phyloP scores from a whole-genome alignment of 2,888 invertebrate species.

The Nezara viridula region DNA sequence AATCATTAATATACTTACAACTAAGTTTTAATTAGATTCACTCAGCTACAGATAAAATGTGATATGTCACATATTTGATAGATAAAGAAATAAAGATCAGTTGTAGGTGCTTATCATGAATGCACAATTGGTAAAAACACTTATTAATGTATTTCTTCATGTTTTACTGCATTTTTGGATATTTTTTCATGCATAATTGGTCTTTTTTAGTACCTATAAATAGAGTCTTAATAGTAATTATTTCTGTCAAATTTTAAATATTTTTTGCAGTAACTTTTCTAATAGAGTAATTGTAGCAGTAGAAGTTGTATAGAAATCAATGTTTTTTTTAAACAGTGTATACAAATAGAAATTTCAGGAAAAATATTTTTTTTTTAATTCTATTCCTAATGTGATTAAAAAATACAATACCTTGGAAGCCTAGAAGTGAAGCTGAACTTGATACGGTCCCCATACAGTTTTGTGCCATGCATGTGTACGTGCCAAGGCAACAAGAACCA shows the following conservation, averaged over 20 bases:
- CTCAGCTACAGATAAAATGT: background rate
- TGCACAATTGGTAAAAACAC: too few species aligned
- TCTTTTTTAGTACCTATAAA: too few species aligned
- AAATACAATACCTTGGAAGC: slow-evolving; percentile 81
- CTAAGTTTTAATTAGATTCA: background rate
- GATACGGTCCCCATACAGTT: slow-evolving; percentile 93
- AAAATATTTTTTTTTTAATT: background rate
- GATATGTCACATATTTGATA: background rate
- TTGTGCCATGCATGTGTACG: slow-evolving; percentile 90
- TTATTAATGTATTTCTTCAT: too few species aligned
- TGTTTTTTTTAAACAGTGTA: background rate
- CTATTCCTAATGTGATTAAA: background rate
- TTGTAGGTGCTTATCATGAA: background rate
- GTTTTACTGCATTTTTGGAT: too few species aligned
- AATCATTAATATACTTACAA: background rate
- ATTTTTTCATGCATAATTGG: too few species aligned
- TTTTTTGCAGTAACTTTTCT: background rate
- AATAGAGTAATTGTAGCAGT: too few species aligned
- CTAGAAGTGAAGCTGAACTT: slow-evolving; percentile 88
- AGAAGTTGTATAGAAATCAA: too few species aligned
- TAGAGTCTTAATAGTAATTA: too few species aligned
- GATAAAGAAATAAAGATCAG: background rate
- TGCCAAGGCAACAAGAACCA: slow-evolving; percentile 90
- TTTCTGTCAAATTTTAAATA: background rate
- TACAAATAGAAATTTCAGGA: background rate